phyloP scores from a whole-genome alignment of 2,797 vertebrate genomes.

The Psittacula echo region DNA sequence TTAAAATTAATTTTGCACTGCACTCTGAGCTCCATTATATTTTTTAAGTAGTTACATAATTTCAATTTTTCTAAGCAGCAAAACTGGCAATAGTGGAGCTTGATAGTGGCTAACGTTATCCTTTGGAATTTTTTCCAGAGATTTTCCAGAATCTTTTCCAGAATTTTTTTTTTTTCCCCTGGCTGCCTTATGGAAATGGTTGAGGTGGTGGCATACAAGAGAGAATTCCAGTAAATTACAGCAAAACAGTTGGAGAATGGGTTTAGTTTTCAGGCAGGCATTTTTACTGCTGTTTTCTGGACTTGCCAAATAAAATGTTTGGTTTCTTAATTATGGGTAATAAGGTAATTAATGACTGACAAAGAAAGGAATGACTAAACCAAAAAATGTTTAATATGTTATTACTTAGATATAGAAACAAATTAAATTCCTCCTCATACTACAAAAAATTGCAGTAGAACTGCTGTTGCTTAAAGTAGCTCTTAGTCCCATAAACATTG shows the following conservation, averaged over 20 bases:
- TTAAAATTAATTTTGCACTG: not conserved
- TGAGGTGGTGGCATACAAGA: not conserved
- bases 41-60: not conserved
- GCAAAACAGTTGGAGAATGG: not conserved
- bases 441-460: not conserved
- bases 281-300: not conserved
- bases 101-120: not conserved
- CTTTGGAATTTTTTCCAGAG: not conserved
- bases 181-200: not conserved
- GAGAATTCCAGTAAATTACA: not conserved
- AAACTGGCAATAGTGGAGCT: not conserved
- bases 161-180: not conserved
- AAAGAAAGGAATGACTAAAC: not conserved
- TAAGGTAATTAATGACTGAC: not conserved
- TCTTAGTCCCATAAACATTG: not conserved
- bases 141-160: not conserved
- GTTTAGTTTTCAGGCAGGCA: not conserved
- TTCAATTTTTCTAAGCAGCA: not conserved
- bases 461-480: not conserved
- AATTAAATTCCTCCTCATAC: not conserved
- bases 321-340: not conserved
- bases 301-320: not conserved
- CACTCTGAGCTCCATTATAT: not conserved
- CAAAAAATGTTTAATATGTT: not conserved
- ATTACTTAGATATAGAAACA: not conserved